A percentile compares a stretch with the other conserved stretches of the same genome.
Conservation (phyloP, 2,888 invertebrate genomes). For the Dasypolia templi region DNA sequence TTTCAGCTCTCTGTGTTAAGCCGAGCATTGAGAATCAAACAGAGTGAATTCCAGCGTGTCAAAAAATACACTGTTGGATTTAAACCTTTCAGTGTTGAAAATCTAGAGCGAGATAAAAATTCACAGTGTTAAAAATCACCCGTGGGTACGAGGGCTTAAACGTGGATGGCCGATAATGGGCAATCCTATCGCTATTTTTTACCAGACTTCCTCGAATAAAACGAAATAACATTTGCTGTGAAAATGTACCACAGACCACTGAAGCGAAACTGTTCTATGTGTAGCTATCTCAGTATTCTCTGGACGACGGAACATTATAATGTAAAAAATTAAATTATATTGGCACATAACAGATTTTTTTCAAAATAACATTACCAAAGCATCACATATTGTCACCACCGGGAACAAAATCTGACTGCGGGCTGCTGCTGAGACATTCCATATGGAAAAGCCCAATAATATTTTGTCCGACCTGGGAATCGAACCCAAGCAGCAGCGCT, state of each 20-base stretch:
- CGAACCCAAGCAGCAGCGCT: too few species aligned
- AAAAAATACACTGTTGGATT: neutral
- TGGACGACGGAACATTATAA: neutral
- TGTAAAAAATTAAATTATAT: neutral
- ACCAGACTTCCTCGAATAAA: conserved; percentile 18
- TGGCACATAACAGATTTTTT: neutral
- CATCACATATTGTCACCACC: too few species aligned
- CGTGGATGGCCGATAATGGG: neutral
- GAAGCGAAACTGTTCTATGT: neutral
- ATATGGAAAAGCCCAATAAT: too few species aligned
- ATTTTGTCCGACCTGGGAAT: too few species aligned
- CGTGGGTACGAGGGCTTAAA: neutral
- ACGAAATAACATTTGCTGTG: conserved; percentile 13
- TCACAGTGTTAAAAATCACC: neutral
- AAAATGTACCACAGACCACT: conserved; percentile 9
- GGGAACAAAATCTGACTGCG: too few species aligned
- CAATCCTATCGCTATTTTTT: conserved; percentile 5
- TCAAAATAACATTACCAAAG: too few species aligned
- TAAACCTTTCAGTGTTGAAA: neutral
- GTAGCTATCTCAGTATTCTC: neutral
- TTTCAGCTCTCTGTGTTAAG: neutral
- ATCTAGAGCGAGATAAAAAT: neutral
- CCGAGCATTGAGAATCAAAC: neutral
- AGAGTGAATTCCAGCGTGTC: neutral
- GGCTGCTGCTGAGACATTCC: too few species aligned